Evolutionary conservation across 2,888 invertebrate species (phyloP).

Genomic region (Andrena flavipes): DNA sequence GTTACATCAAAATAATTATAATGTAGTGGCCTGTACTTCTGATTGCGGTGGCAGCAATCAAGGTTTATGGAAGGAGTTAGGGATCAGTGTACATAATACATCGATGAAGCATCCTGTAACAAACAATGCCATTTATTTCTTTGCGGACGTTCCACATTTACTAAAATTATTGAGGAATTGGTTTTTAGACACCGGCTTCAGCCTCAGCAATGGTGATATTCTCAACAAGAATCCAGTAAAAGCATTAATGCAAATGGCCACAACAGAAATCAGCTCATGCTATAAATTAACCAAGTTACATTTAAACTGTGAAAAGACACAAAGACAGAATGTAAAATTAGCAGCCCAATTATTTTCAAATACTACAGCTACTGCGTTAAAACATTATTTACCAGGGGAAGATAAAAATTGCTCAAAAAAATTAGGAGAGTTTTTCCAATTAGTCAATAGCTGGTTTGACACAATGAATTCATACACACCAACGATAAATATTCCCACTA

Average conservation of each 20-base stretch:
- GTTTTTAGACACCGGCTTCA: neutral
- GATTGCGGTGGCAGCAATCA: no score
- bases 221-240: neutral
- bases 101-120: slow-evolving; percentile 5
- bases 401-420: neutral
- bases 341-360: slow-evolving; percentile 1
- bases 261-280: slow-evolving; percentile 2
- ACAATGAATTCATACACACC: slow-evolving; percentile 3
- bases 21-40: slow-evolving; percentile 1
- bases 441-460: slow-evolving; percentile 1
- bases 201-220: neutral
- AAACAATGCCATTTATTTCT: neutral
- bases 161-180: slow-evolving; percentile 1
- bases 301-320: neutral
- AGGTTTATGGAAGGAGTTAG: no score
- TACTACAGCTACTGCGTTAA: neutral
- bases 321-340: slow-evolving; percentile 3
- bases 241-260: neutral
- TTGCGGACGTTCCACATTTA: neutral
- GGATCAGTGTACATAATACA: neutral
- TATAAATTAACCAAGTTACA: slow-evolving; percentile 3
- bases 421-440: neutral
- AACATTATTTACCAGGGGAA: neutral
- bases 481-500: neutral
- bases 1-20: slow-evolving; percentile 3